These are phyloP conservation scores for Rhabditoides inermis DNA, from an alignment of 2,888 invertebrate genomes.

Conservation along the genomic window DNA sequence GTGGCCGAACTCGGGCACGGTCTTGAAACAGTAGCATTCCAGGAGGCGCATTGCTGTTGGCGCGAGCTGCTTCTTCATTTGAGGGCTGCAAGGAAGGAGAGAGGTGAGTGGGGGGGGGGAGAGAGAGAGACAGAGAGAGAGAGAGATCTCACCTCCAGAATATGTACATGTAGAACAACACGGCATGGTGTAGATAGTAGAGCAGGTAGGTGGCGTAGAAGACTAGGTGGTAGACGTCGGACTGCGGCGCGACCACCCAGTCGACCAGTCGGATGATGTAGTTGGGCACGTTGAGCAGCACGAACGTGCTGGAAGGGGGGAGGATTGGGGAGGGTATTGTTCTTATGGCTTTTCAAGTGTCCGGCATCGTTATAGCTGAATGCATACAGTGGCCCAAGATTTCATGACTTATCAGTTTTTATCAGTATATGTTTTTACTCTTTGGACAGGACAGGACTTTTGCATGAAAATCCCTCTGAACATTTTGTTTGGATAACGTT, in stretches of 20 bases:
- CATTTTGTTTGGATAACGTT: too few relatives aligned
- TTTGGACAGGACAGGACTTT: too few relatives aligned
- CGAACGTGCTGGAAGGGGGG: conserved; percentile 40
- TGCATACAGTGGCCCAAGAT: too few relatives aligned
- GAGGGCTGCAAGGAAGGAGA: conserved; percentile 32
- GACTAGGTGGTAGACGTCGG: conserved; percentile 21
- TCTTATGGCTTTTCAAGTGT: too few relatives aligned
- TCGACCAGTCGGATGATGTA: conserved; percentile 33
- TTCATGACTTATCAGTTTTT: too few relatives aligned
- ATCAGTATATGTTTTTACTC: too few relatives aligned
- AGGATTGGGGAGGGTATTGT: too few relatives aligned
- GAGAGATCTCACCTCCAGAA: conserved; percentile 37
- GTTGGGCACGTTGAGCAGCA: conserved; percentile 48
- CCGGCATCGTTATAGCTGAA: too few relatives aligned
- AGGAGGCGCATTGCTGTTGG: conserved; percentile 48
- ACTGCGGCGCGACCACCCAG: conserved; percentile 5
- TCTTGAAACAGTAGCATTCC: conserved; percentile 50
- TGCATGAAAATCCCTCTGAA: too few relatives aligned
- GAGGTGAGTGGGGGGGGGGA: neutral
- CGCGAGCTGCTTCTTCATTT: conserved; percentile 51
- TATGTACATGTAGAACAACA: conserved; percentile 46
- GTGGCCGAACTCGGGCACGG: conserved; percentile 50
- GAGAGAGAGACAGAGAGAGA: neutral
- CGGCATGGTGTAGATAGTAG: conserved; percentile 47
- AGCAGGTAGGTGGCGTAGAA: conserved; percentile 35